Evolutionary conservation across 2,888 invertebrate species (phyloP).

Genomic region (Seira ritae): DNA sequence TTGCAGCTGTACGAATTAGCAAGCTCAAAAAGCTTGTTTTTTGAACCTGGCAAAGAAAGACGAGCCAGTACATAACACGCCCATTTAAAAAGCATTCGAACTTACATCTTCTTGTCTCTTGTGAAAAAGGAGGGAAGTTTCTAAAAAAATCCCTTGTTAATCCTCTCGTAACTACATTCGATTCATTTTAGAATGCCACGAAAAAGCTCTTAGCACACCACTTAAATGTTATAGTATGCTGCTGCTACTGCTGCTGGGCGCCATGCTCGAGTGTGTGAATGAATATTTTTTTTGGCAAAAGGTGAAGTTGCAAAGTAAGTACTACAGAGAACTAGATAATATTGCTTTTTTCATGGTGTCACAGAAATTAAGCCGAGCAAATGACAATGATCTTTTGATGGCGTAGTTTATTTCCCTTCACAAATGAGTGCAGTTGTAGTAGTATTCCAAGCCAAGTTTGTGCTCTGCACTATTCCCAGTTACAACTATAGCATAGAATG

Average conservation of each 20-base stretch:
- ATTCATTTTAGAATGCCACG: constrained; percentile 20
- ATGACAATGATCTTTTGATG: constrained; percentile 47
- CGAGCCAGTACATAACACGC: no score
- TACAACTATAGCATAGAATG: no score
- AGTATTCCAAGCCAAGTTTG: no score
- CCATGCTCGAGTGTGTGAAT: constrained; percentile 1
- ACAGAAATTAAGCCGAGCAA: constrained; percentile 36
- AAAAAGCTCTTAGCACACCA: constrained; percentile 19
- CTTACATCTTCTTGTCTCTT: no score
- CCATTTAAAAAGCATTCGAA: no score
- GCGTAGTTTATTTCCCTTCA: constrained; percentile 7
- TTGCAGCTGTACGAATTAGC: no score
- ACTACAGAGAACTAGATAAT: background rate
- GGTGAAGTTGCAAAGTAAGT: constrained; percentile 24
- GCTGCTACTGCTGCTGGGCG: background rate
- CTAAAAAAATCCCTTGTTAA: constrained; percentile 29
- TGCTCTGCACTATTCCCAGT: no score
- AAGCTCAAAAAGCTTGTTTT: no score
- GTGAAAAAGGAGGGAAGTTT: no score
- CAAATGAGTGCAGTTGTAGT: constrained; percentile 4
- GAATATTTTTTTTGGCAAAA: constrained; percentile 39
- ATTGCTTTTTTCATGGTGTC: constrained; percentile 31
- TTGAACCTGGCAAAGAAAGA: no score
- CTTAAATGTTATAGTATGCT: background rate
- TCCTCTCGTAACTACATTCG: constrained; percentile 15